Evolutionary conservation across 1,140 invertebrate genomes (phyloP), one percentile per base, ranked within the genome.

Genomic region (Neuroterus valhalla): DNA sequence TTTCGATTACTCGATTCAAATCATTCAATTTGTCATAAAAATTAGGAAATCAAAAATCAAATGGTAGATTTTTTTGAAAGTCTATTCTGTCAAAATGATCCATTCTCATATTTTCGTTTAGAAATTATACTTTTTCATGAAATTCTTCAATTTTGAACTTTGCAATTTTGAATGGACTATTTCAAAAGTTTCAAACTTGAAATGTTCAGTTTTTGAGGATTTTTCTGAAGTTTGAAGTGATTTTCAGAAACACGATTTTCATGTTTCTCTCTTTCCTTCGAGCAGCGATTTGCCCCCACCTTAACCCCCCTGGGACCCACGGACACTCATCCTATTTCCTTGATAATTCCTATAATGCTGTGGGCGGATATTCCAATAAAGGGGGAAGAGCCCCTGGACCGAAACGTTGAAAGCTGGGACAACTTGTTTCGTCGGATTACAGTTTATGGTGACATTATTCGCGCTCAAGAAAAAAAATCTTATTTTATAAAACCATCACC

Each of bases 301-400:
- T 72, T 67, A 70, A 17, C 66, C 62, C 79, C 76, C 78, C 76
- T 81, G 80, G 79, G 78, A 86, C 78, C 84, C 78, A 78, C 79
- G 80, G 71, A 81, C 82, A 87, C 85, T 87, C 86, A 86, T 87
- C 85, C 86, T 81, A 88, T 89, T 89, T 88, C 87, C 87, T 89
- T 86, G 82, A 90, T 90, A 88, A 90, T 90, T 90, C 87, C 85
- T 83, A 87, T 89, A 88, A 89, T 89, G 87, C 86, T 87, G 87
- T 88, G 85, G 88, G 89, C 88, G 89, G 88, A 90, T 90, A 90
- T 89, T 89, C 84, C 87, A 89, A 90, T 89, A 89, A 89, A 89
- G 84, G 84, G 87, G 88, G 87, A 87, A 87, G 81, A 82, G 82
- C 79, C 78, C 80, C 80, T 77, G 81, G 78, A 81, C 82, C 80